These are phyloP conservation scores for Tapirus terrestris DNA, from an alignment of 2,113 vertebrate genomes.

Conservation along the genomic window DNA sequence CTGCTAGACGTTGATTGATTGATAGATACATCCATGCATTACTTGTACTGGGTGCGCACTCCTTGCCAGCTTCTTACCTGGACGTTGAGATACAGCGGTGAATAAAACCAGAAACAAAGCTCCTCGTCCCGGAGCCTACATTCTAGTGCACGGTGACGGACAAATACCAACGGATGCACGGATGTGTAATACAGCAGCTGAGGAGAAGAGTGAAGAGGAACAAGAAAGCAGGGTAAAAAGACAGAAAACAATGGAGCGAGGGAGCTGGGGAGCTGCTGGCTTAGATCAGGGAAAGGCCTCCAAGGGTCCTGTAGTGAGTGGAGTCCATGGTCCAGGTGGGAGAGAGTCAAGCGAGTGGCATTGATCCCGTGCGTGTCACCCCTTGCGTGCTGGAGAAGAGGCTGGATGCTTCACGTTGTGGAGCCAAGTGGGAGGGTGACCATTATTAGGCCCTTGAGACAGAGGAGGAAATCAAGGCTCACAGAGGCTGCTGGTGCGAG, in stretches of 20 bases:
- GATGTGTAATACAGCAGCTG: accelerated
- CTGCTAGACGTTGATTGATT: neutral
- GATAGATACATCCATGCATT: neutral
- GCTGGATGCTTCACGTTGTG: accelerated
- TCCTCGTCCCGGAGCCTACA: neutral
- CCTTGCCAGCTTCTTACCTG: neutral
- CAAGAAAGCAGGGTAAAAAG: neutral
- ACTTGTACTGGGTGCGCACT: neutral
- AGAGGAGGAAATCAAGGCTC: neutral
- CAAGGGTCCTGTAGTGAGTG: accelerated
- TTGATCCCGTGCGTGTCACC: neutral
- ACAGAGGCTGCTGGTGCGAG: neutral
- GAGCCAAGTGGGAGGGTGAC: neutral
- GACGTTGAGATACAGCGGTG: neutral
- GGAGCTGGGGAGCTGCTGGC: neutral
- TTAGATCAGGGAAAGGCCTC: neutral
- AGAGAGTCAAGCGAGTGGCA: neutral
- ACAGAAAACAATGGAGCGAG: neutral
- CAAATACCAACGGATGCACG: accelerated
- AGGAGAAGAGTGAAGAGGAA: no score
- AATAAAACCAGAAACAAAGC: neutral
- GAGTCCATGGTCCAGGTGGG: neutral
- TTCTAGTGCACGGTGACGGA: neutral
- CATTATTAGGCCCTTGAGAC: neutral
- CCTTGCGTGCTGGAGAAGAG: neutral